Conservation (phyloP, 1,140 invertebrate genomes). For the Scaptodrosophila lebanonensis region DNA sequence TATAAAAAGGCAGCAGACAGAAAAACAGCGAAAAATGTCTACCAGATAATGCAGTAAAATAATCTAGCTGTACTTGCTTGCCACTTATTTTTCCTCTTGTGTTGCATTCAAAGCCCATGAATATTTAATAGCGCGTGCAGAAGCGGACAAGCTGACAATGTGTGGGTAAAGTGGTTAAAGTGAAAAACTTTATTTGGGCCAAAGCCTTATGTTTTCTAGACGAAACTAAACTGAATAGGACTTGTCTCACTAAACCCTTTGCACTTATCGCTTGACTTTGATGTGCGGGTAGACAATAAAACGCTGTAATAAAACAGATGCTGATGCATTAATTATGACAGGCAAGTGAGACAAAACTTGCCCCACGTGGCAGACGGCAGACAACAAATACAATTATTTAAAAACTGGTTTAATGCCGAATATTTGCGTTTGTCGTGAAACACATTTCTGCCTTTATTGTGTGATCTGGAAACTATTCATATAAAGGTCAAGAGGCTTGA, state of each 20-base stretch:
- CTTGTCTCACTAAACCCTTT: slow-evolving; percentile 40
- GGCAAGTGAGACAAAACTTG: slow-evolving; percentile 3
- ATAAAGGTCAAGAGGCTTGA: slow-evolving; percentile 1
- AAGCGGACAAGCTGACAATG: slow-evolving; percentile 11
- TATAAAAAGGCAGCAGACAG: no score
- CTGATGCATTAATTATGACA: slow-evolving; percentile 66
- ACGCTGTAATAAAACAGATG: no score
- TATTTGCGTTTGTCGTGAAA: not conserved
- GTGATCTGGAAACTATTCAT: no score
- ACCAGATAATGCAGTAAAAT: slow-evolving; percentile 65
- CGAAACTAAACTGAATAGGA: slow-evolving; percentile 9
- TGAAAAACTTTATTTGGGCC: no score
- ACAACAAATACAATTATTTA: slow-evolving; percentile 58
- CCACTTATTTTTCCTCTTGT: slow-evolving; percentile 10
- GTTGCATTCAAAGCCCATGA: slow-evolving; percentile 53
- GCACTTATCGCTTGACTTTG: slow-evolving; percentile 21
- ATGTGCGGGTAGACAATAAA: slow-evolving; percentile 47
- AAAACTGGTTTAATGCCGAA: slow-evolving; percentile 28
- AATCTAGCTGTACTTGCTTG: slow-evolving; percentile 45
- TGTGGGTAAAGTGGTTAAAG: not conserved
- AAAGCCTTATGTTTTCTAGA: not conserved
- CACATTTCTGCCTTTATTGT: not conserved
- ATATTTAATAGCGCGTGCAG: slow-evolving; percentile 60
- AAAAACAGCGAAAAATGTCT: slow-evolving; percentile 17
- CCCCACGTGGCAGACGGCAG: not conserved